Evolutionary conservation across 92 coral and sea anemone genomes (phyloP), one percentile per base, ranked within the genome.

Genomic region (Hydrozoanthus gracilis): DNA sequence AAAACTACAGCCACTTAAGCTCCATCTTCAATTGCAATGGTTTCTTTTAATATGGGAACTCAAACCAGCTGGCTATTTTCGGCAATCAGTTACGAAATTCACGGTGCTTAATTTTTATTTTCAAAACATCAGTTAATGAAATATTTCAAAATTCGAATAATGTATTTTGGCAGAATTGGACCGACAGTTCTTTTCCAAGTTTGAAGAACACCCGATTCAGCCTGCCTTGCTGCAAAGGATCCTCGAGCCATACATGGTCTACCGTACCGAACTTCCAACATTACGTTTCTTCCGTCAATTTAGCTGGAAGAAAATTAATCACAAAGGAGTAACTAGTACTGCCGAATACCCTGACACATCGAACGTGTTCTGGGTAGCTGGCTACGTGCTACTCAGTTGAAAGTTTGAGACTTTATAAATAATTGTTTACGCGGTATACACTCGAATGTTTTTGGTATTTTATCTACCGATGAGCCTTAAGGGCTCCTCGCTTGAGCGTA

Each of bases 31-130:
- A 73, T 73, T 73, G 77, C 14, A 39, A 46, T 48, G 20, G 54
- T 45, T 9, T 39, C 77, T 73, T 39, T 73, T 73, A 5, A 73
- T 73, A 73, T 73, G 77, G 52, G 47, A 68, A 68, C 20, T 68
- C 0, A 11, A 68, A 68, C 6, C 73, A 68, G 46, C 46, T 17
- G 46, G 46, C 73, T 68, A 68, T 35, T 68, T 68, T 60, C 66
- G 66, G 66, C 66, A 60, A 11, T 60, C 66, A 60, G 2, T 14
- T 60, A n/a, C 66, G 66, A 60, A 60, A 60, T 7, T 60, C 15
- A 0, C 66, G 66, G 66, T 60, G 66, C 66, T 7, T 60, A 60
- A 0, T 60, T 17, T 60, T 11, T 11, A 4, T 11, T 60, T 60
- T 7, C 12, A 4, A 60, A 27, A 27, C 39, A 27, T 27, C 66